These are phyloP conservation scores for Spea multiplicata DNA, from an alignment of 2,113 vertebrate genomes.

Conservation along the genomic window DNA sequence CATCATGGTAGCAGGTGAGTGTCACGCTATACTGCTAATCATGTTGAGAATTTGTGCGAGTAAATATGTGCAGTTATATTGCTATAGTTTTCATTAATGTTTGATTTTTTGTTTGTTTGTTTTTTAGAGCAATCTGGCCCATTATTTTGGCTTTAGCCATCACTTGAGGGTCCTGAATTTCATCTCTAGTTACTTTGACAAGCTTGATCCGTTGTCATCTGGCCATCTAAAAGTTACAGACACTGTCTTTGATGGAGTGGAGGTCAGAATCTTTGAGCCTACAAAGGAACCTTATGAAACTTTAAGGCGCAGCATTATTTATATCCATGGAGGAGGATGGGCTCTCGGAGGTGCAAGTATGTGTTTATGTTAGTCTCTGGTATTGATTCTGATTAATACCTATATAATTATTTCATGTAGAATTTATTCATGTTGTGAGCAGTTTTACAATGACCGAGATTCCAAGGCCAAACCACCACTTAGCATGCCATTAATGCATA, in stretches of 20 bases:
- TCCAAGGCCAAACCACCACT: too few species aligned
- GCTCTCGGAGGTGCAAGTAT: constrained; percentile 84
- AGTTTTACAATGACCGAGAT: too few species aligned
- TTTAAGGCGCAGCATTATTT: constrained; percentile 78
- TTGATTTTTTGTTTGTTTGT: background rate
- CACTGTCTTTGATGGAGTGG: constrained; percentile 75
- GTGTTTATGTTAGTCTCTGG: constrained; percentile 52
- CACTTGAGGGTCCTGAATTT: constrained; percentile 76
- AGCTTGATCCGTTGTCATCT: constrained; percentile 69
- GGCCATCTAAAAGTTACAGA: constrained; percentile 73
- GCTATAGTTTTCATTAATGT: too few species aligned
- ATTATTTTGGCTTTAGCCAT: constrained; percentile 79
- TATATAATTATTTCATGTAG: too few species aligned
- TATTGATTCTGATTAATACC: too few species aligned
- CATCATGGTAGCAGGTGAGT: too few species aligned
- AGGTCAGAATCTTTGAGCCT: constrained; percentile 82
- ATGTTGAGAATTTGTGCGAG: too few species aligned
- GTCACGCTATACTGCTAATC: too few species aligned
- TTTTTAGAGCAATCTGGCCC: constrained; percentile 76
- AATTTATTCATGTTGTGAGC: too few species aligned
- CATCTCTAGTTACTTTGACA: constrained; percentile 74
- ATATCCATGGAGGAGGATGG: constrained; percentile 95
- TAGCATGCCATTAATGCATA: too few species aligned
- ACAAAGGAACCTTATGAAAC: constrained; percentile 54
- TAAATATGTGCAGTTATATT: too few species aligned